Base-by-base conservation (phyloP, 92 coral and sea anemone genomes). In the Diadumene lineata region DNA sequence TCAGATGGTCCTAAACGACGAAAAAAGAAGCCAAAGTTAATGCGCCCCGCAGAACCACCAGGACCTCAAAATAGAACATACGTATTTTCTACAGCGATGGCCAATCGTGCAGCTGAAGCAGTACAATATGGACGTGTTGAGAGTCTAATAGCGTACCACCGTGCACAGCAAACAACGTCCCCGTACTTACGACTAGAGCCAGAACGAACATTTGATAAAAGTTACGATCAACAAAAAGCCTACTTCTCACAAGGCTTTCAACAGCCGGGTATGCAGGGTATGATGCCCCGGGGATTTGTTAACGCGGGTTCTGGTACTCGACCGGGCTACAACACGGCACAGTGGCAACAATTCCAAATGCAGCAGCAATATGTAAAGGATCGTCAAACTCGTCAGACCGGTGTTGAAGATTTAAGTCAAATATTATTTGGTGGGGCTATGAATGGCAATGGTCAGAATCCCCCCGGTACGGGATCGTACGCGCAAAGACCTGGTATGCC, bases 51-150 rank as follows among this genome's bases (percentile, higher is more conserved):
- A 2, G 97, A 90, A 64, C 81, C 84, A 60, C 88, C 90, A 7
- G 77, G 83, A 44, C 92, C 94, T 16, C 92, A 92, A 7, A 92
- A 89, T 65, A 87, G 97, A 60, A 85, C 90, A 24, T 96, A 86
- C 78, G 89, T 96, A 66, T 96, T 96, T 79, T 96, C 99, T 55
- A 96, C 99, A n/a, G 90, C 81, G 32, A 83, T 96, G n/a, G 99
- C 99, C 11, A 96, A 96, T 73, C 88, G 96, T 26, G 99, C 99
- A 48, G 96, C 99, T 18, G 99, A 92, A 63, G 99, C 99, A 0
- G 89, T 96, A 66, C 90, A 83, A 9, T 89, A 92, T 72, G 97
- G 99, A 53, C 43, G 93, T 68, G 88, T 84, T 10, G 94, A 90
- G 24, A 87, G 84, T 7, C 92, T 96, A 38, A 85, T 93, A 11